These are phyloP conservation scores for Poeciliopsis occidentalis DNA, from an alignment of 2,113 vertebrate genomes.

Conservation along the genomic window DNA sequence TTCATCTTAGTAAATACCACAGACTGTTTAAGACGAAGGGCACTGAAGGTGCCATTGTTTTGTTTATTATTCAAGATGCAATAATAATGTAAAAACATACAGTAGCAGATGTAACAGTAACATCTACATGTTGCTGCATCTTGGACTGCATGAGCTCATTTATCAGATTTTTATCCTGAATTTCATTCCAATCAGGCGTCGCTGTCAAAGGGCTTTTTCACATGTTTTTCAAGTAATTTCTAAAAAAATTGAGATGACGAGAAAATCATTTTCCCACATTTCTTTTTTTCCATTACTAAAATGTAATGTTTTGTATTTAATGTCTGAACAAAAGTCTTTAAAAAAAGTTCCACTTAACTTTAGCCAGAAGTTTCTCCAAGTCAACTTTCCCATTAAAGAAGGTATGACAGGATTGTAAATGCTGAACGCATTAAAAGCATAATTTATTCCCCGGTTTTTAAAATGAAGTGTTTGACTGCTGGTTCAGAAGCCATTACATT, in stretches of 20 bases:
- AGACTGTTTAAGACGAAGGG: background rate
- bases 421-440: constrained; percentile 28
- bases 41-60: no score
- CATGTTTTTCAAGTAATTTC: no score
- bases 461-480: constrained; percentile 37
- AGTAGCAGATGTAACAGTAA: no score
- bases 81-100: no score
- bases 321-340: constrained; percentile 1
- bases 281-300: background rate
- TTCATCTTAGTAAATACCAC: background rate
- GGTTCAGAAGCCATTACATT: constrained; percentile 41
- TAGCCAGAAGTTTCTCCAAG: background rate
- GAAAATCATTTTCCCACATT: no score
- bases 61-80: no score
- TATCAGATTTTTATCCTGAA: no score
- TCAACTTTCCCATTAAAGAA: constrained; percentile 53
- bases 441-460: constrained; percentile 41
- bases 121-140: no score
- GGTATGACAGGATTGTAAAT: constrained; percentile 25
- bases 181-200: no score
- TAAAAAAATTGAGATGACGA: no score
- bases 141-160: no score
- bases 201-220: no score
- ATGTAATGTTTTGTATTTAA: constrained; percentile 20
- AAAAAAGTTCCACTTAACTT: constrained; percentile 15